Base-by-base conservation (phyloP, 1,140 invertebrate genomes). In the Phenacoccus solenopsis region DNA sequence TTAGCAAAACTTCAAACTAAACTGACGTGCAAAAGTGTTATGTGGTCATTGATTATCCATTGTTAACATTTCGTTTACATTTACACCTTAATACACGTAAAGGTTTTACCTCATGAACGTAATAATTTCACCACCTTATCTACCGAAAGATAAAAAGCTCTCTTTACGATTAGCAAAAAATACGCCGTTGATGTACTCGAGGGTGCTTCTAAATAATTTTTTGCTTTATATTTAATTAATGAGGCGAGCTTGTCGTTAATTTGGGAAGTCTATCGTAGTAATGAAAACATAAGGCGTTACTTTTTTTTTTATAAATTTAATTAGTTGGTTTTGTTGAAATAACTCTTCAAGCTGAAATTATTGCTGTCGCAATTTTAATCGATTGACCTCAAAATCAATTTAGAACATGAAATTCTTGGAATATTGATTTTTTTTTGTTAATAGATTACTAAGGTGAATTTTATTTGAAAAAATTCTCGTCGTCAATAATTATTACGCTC, bases 1-100 rank as follows among this genome's bases (percentile, higher is more conserved):
- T 49, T 49, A 9, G 38, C 20, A 49, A 49, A 16, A 49, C 38
- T 49, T 49, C 38, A 49, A 49, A n/a, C 38, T n/a, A 5, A 49
- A 49, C 38, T 49, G 38, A 49, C 38, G 38, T 49, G 38, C 38
- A 49, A 49, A 49, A 49, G 38, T 49, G 38, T 49, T 49, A 49
- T 49, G 38, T 49, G 38, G 38, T 49, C 38, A 49, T 49, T 49
- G 38, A 49, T 49, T 49, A 49, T 49, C 38, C 38, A 49, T 49
- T 49, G 38, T 49, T 49, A 49, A 49, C 38, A 49, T n/a, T 49
- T 49, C 38, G 38, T 49, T 49, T 49, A 49, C 38, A 49, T 49
- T 49, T 49, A 49, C n/a, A n/a, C 38, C 38, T 49, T 49, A 32
- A 32, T 32, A 49, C 20, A 49, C 16, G n/a, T n/a, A n/a, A 49